A percentile compares a stretch with the other conserved stretches of the same genome.
These are phyloP conservation scores for Scleropages formosus DNA, from an alignment of 2,797 vertebrate species.

Conservation along the genomic window DNA sequence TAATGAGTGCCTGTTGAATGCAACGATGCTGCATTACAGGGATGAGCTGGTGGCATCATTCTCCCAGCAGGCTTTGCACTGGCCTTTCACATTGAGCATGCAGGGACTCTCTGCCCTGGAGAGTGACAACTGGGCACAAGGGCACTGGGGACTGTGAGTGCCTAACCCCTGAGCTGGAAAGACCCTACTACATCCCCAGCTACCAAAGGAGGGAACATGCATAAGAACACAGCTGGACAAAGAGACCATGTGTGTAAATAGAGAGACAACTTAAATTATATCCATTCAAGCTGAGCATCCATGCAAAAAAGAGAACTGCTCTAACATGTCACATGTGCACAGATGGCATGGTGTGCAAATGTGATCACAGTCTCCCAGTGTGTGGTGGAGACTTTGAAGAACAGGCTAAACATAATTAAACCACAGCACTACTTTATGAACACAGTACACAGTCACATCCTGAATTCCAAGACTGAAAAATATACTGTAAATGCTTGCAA, in stretches of 20 bases:
- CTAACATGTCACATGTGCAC: not conserved
- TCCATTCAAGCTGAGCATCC: no score
- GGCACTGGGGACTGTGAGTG: no score
- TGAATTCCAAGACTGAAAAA: not conserved
- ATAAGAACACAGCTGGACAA: not conserved
- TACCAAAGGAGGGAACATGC: not conserved
- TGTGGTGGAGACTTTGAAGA: slow-evolving; percentile 29
- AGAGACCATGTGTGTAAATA: no score
- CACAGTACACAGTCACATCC: not conserved
- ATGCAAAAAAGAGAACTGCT: no score
- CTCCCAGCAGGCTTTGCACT: not conserved
- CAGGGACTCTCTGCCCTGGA: no score
- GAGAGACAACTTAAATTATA: no score
- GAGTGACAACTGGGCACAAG: no score
- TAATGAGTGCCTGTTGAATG: not conserved
- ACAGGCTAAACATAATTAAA: slow-evolving; percentile 34
- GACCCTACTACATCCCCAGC: not conserved
- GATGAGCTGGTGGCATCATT: slow-evolving; percentile 13
- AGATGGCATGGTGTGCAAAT: not conserved
- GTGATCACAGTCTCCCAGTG: not conserved
- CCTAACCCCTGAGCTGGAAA: no score
- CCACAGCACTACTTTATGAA: slow-evolving; percentile 19
- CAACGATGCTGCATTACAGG: not conserved
- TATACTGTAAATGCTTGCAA: slow-evolving; percentile 30
- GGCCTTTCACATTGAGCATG: no score